Percentiles rank a stretch among this genome's conserved stretches.
phyloP scores from a whole-genome alignment of 1,140 invertebrate species.

The Brachystomella parvula region DNA sequence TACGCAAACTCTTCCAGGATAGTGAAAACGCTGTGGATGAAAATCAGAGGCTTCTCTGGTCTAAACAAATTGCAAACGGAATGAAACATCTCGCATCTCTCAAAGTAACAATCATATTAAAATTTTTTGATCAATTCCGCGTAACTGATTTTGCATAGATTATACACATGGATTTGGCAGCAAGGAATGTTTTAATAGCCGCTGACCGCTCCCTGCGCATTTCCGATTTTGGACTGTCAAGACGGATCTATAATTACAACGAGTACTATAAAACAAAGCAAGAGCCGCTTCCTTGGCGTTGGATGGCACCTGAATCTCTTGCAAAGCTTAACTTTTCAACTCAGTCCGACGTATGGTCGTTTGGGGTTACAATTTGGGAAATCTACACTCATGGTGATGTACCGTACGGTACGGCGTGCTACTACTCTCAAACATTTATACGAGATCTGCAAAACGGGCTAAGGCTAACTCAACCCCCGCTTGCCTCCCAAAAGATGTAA shows the following conservation, averaged over 20 bases:
- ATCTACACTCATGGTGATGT: constrained; percentile 44
- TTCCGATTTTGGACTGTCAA: constrained; percentile 49
- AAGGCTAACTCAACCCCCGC: not conserved
- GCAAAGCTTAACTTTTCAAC: constrained; percentile 44
- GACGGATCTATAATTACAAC: constrained; percentile 32
- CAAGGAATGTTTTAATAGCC: not conserved
- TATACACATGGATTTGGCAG: not conserved
- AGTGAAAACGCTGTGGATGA: not conserved
- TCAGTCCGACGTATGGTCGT: constrained; percentile 48
- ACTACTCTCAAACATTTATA: constrained; percentile 44
- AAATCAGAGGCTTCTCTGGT: not conserved
- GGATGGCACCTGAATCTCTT: constrained; percentile 48
- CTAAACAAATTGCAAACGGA: not conserved
- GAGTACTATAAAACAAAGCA: not conserved
- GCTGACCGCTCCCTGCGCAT: not conserved
- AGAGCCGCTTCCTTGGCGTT: constrained; percentile 44
- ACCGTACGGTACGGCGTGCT: constrained; percentile 45
- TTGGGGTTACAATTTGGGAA: constrained; percentile 46
- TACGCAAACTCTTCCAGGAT: not conserved
- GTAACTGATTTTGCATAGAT: constrained; percentile 2
- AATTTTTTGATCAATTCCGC: no score
- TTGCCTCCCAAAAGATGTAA: not conserved
- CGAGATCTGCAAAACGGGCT: not conserved
- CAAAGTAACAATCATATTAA: no score
- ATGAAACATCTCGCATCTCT: not conserved